A percentile compares a stretch with the other conserved stretches of the same genome.
Conservation (phyloP, 2,797 vertebrate species). For the Dallia pectoralis region DNA sequence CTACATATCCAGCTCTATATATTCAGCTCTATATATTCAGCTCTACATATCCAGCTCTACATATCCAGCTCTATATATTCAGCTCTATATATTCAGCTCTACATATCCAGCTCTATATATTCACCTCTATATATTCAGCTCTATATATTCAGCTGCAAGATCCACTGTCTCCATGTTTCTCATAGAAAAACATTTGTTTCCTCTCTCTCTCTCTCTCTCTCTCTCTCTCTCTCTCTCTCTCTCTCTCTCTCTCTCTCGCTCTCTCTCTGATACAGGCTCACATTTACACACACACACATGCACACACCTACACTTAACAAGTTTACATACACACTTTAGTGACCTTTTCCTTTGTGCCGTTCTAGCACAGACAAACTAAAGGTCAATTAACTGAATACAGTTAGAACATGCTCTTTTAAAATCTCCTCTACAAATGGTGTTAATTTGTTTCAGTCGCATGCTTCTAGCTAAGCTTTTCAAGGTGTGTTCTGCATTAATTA, state of each 20-base stretch:
- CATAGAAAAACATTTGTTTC: conserved; percentile 26
- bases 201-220: conserved; percentile 45
- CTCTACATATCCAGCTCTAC: too few species aligned
- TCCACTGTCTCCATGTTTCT: too few species aligned
- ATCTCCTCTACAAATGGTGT: too few species aligned
- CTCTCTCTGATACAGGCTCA: conserved; percentile 2
- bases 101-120: too few species aligned
- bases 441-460: not conserved
- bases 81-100: too few species aligned
- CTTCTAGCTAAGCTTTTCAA: not conserved
- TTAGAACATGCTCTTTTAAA: too few species aligned
- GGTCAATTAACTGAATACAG: not conserved
- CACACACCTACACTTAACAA: not conserved
- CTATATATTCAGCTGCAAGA: too few species aligned
- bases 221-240: conserved; percentile 27
- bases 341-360: not conserved
- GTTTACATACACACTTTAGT: not conserved
- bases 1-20: too few species aligned
- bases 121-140: too few species aligned
- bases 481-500: not conserved
- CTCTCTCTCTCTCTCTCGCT: not conserved
- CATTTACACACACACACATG: not conserved
- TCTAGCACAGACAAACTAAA: not conserved
- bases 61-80: too few species aligned
- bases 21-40: too few species aligned